These are phyloP conservation scores for Nansenia antarctica DNA, from an alignment of 2,113 vertebrate species.

Conservation along the genomic window DNA sequence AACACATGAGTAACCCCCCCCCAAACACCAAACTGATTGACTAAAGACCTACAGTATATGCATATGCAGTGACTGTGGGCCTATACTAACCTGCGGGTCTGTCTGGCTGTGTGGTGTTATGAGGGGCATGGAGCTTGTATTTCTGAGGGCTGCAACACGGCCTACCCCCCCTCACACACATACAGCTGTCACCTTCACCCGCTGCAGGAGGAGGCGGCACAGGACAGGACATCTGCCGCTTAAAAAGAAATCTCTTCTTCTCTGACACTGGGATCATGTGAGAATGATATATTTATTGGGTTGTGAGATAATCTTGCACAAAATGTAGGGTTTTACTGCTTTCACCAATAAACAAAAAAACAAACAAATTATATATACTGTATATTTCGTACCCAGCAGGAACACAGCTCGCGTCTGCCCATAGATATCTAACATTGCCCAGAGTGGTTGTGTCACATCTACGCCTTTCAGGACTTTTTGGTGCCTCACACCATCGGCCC, in stretches of 20 bases:
- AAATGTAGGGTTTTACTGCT: neutral
- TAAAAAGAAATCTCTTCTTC: neutral
- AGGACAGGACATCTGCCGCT: slow-evolving; percentile 5
- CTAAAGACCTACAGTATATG: no score
- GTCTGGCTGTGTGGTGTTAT: neutral
- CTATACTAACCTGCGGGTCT: neutral
- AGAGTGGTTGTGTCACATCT: slow-evolving; percentile 41
- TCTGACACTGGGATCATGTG: neutral
- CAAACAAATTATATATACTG: no score
- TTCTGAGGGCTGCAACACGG: neutral
- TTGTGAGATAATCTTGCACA: neutral
- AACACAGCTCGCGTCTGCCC: slow-evolving; percentile 65
- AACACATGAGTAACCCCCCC: no score
- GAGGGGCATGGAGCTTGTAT: neutral
- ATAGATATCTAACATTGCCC: slow-evolving; percentile 72
- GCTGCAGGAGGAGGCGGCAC: neutral
- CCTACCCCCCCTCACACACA: neutral
- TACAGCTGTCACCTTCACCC: slow-evolving; percentile 3
- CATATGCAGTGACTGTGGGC: no score
- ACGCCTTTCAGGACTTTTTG: slow-evolving; percentile 42
- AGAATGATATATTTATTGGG: neutral
- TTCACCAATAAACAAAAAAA: neutral
- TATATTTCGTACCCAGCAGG: slow-evolving; percentile 58
- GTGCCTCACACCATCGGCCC: neutral
- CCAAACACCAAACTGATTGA: no score